A percentile compares a stretch with the other conserved stretches of the same genome.
These are phyloP conservation scores for Aphyosemion australe DNA, from an alignment of 2,113 vertebrate genomes.

Conservation along the genomic window DNA sequence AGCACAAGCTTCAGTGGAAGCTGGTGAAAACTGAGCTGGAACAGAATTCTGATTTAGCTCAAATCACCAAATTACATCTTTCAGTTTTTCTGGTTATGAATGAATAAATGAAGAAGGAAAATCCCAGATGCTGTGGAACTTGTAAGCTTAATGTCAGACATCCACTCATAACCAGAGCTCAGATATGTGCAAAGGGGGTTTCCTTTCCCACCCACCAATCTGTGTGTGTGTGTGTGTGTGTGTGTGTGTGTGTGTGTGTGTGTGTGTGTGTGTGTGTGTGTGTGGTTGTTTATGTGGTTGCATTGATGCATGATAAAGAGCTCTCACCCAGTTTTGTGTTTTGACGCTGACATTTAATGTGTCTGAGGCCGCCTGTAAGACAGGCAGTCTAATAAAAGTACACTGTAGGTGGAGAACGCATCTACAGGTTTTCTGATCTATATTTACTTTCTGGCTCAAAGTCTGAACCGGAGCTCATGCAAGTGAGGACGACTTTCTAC, in stretches of 20 bases:
- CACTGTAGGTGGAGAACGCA: conserved; percentile 23
- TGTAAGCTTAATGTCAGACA: conserved; percentile 57
- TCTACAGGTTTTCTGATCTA: no score
- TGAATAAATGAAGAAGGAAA: conserved; percentile 58
- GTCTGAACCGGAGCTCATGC: no score
- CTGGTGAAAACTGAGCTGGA: no score
- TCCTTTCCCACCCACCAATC: conserved; percentile 58
- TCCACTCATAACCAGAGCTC: conserved; percentile 54
- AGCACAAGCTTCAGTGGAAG: no score
- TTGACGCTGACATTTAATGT: conserved; percentile 56
- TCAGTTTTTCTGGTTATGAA: conserved; percentile 11
- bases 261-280: no score
- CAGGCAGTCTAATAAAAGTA: no score
- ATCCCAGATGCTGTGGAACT: conserved; percentile 37
- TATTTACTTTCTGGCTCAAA: no score
- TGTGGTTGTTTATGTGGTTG: conserved; percentile 45
- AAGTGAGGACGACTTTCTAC: no score
- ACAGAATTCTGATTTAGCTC: no score
- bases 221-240: conserved; percentile 32
- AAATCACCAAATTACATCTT: no score
- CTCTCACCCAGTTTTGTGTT: conserved; percentile 17
- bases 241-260: no score
- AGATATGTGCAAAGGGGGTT: conserved; percentile 60
- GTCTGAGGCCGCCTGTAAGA: conserved; percentile 20
- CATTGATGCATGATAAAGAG: background rate